Conservation (phyloP, 2,888 invertebrate species). For the Diachrysia chrysitis region DNA sequence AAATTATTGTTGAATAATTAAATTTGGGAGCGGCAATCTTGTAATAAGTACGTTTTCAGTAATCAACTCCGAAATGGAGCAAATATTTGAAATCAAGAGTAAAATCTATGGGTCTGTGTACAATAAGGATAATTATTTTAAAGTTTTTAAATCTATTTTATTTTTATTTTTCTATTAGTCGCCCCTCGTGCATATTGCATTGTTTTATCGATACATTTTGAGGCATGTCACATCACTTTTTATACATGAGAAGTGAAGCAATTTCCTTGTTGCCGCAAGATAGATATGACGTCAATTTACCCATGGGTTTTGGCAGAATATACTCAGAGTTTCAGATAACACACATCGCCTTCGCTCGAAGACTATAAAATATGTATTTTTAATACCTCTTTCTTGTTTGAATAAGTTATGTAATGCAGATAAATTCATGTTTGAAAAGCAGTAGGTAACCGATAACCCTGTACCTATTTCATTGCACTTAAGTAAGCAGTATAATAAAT, state of each 20-base stretch:
- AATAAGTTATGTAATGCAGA: neutral
- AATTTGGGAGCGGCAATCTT: conserved; percentile 32
- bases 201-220: conserved; percentile 7
- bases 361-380: conserved; percentile 8
- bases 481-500: no score
- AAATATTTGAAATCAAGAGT: conserved; percentile 38
- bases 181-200: no score
- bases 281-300: neutral
- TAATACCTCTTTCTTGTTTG: neutral
- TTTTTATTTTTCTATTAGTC: no score
- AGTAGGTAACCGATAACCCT: no score
- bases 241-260: conserved; percentile 3
- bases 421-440: neutral
- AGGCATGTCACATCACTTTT: neutral
- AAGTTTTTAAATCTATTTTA: no score
- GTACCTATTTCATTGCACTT: no score
- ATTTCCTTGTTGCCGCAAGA: conserved; percentile 6
- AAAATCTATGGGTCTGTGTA: conserved; percentile 22
- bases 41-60: conserved; percentile 24
- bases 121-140: conserved; percentile 37
- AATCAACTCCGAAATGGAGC: conserved; percentile 23
- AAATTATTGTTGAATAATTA: conserved; percentile 55
- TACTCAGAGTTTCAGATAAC: neutral
- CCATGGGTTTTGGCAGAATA: neutral
- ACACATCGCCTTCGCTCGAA: neutral